These are phyloP conservation scores for Theristicus caerulescens DNA, from an alignment of 2,113 vertebrate species.

Conservation along the genomic window DNA sequence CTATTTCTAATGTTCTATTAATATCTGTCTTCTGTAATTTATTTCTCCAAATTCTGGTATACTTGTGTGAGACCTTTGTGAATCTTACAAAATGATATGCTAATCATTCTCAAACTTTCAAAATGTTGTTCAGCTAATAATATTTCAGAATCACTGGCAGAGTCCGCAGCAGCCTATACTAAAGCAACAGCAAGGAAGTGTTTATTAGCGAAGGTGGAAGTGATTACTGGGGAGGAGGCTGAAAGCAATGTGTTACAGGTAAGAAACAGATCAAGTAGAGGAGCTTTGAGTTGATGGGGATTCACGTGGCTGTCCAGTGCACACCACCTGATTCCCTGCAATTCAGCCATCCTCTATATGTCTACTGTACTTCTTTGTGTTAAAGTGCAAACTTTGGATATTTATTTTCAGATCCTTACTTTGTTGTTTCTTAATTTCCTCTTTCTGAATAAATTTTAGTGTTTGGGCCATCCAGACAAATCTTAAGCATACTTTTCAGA, in stretches of 20 bases:
- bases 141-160: slow-evolving; percentile 91
- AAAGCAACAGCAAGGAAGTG: slow-evolving; percentile 97
- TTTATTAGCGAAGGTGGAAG: slow-evolving; percentile 95
- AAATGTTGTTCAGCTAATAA: slow-evolving; percentile 76
- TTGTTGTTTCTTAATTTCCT: not conserved
- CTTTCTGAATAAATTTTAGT: not conserved
- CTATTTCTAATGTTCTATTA: not conserved
- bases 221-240: slow-evolving; percentile 95
- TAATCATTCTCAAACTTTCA: not conserved
- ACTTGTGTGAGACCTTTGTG: not conserved
- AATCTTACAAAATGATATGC: not conserved
- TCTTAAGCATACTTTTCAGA: not conserved
- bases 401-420: not conserved
- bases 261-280: not conserved
- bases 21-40: not conserved
- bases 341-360: not conserved
- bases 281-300: not conserved
- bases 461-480: not conserved
- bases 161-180: slow-evolving; percentile 97
- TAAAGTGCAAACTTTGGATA: not conserved
- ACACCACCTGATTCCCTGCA: not conserved
- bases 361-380: not conserved
- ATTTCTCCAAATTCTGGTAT: not conserved
- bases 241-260: slow-evolving; percentile 99
- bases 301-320: not conserved